Conservation (phyloP, 2,888 invertebrate species). For the Erebia ligea region DNA sequence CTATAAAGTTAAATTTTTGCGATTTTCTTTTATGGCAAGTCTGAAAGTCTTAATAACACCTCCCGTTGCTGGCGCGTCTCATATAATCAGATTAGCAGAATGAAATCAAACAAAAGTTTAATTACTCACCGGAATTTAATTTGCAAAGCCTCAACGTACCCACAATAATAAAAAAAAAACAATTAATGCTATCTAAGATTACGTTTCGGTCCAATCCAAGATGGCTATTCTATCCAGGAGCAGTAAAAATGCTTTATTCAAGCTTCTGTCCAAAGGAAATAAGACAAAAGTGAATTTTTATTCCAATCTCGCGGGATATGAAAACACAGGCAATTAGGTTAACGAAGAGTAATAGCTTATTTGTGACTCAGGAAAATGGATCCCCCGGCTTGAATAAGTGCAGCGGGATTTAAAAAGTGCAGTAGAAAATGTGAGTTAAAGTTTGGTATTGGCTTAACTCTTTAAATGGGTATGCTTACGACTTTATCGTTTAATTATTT, state of each 20-base stretch:
- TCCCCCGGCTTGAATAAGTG: slow-evolving; percentile 15
- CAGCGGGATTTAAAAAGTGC: slow-evolving; percentile 13
- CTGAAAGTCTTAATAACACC: no score
- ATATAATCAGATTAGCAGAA: no score
- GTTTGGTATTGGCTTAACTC: not conserved
- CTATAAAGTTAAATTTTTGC: no score
- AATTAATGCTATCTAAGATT: no score
- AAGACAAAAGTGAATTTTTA: slow-evolving; percentile 25
- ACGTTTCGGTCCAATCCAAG: not conserved
- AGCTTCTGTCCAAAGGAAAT: slow-evolving; percentile 13
- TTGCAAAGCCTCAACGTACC: no score
- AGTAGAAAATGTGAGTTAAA: not conserved
- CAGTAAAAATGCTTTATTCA: slow-evolving; percentile 9
- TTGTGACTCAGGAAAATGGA: slow-evolving; percentile 24
- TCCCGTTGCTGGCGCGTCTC: no score
- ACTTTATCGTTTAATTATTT: not conserved
- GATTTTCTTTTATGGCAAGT: no score
- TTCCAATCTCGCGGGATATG: slow-evolving; percentile 26
- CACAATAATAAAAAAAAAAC: no score
- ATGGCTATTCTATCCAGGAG: not conserved
- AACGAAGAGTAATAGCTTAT: slow-evolving; percentile 28
- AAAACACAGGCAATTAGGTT: slow-evolving; percentile 28
- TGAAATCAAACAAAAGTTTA: no score
- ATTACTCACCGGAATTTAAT: no score
- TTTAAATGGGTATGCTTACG: not conserved